Base-by-base conservation (phyloP, 2,113 vertebrate genomes). In the Manacus vitellinus region DNA sequence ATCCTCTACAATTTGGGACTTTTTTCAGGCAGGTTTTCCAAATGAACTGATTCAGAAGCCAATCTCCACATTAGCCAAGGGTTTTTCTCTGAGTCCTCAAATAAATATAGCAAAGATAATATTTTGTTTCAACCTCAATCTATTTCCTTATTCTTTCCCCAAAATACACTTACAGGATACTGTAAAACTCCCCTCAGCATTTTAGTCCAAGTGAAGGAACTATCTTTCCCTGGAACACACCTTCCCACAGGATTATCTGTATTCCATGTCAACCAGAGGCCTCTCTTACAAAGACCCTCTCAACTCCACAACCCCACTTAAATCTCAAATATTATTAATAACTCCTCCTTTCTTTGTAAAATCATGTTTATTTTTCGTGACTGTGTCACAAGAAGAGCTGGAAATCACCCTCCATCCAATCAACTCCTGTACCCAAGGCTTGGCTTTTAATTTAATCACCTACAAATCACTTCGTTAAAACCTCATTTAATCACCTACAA, bases 381-480 rank as follows among this genome's bases (percentile, higher is more conserved):
- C 33, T 51, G 22, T 39, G 41, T 49, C n/a, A 51, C 27, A 88
- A 20, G 19, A 55, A 30, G 12, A 75, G 23, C 23, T 8, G 72
- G 7, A 28, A 73, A n/a, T 19, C 59, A 92, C 15, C 5, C 12
- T 37, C 24, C n/a, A 43, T 37, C 24, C n/a, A 43, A 16, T 59
- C 11, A 77, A 61, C 10, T 20, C 0, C 1, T 51, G 33, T 1
- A 82, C 4, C 5, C 37, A 59, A 51, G 30, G 3, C 52, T 23
- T 43, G 13, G 3, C 14, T 77, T 76, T 84, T 5, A 7, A 43
- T 44, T 63, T 72, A 30, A 55, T 66, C 46, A 67, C 23, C 30
- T 24, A 41, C 15, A 68, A 78, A 82, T 71, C 7, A 8, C 21
- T 43, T 73, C 2, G 83, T 16, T 25, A 49, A 55, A 83, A 31